Conservation (phyloP, 2,888 invertebrate genomes). For the Cryptophagus acutangulus region DNA sequence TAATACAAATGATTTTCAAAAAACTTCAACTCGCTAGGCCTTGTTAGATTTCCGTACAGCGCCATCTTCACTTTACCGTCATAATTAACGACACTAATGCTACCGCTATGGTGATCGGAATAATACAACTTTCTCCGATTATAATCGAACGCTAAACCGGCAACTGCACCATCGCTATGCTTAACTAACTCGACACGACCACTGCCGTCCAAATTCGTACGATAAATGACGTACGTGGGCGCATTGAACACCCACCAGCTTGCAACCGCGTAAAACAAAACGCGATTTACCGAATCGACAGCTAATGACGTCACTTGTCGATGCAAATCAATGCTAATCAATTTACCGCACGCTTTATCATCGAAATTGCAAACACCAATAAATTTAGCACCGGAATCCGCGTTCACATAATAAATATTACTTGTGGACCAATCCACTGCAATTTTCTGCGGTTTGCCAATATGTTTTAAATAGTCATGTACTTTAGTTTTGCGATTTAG, state of each 20-base stretch:
- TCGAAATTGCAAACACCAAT: slow-evolving; percentile 43
- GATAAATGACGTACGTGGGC: slow-evolving; percentile 52
- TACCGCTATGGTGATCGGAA: slow-evolving; percentile 59
- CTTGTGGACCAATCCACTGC: slow-evolving; percentile 71
- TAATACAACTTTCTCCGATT: slow-evolving; percentile 67
- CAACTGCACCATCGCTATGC: slow-evolving; percentile 41
- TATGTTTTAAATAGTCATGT: slow-evolving; percentile 41
- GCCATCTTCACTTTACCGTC: slow-evolving; percentile 47
- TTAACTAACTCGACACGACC: slow-evolving; percentile 45
- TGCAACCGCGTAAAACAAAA: slow-evolving; percentile 56
- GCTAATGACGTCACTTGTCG: slow-evolving; percentile 55
- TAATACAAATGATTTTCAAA: slow-evolving; percentile 77
- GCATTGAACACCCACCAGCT: slow-evolving; percentile 47
- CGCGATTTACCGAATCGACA: slow-evolving; percentile 58
- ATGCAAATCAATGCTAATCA: slow-evolving; percentile 52
- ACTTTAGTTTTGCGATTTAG: slow-evolving; percentile 43
- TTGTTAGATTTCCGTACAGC: slow-evolving; percentile 49
- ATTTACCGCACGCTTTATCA: slow-evolving; percentile 33
- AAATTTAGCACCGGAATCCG: slow-evolving; percentile 35
- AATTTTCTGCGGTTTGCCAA: slow-evolving; percentile 54
- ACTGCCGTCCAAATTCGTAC: slow-evolving; percentile 54
- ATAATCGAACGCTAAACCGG: slow-evolving; percentile 50
- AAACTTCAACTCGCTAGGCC: slow-evolving; percentile 62
- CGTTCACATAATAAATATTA: slow-evolving; percentile 62
- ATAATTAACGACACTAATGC: slow-evolving; percentile 47